Evolutionary conservation across 2,797 vertebrate species (phyloP).

Genomic region (Ceryle rudis): DNA sequence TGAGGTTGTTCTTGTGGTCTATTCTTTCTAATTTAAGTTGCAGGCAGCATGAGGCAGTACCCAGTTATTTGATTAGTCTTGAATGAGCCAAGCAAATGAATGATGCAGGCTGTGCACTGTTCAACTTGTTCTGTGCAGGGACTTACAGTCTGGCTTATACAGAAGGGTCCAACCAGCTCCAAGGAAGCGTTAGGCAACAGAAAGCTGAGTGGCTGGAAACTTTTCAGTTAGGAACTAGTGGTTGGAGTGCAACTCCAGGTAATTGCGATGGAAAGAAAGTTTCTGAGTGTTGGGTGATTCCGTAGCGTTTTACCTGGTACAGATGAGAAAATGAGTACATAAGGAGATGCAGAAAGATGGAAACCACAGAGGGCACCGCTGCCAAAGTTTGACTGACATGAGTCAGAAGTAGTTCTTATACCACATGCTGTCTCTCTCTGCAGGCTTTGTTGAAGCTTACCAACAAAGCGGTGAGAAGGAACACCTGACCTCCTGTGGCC

Average conservation of each 20-base stretch:
- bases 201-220: not conserved
- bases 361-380: not conserved
- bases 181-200: not conserved
- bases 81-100: not conserved
- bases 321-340: not conserved
- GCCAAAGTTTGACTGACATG: not conserved
- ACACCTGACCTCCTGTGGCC: not conserved
- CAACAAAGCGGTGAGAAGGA: not conserved
- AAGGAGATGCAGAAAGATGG: not conserved
- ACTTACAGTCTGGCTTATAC: not conserved
- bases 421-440: not conserved
- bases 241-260: not conserved
- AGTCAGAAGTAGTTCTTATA: not conserved
- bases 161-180: not conserved
- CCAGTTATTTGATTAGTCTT: slow-evolving; percentile 20
- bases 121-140: not conserved
- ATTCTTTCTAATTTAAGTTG: slow-evolving; percentile 56
- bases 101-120: not conserved
- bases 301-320: accelerated
- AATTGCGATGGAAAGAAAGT: not conserved
- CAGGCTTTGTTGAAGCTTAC: not conserved
- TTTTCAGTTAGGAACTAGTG: not conserved
- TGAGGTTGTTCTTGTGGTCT: slow-evolving; percentile 47
- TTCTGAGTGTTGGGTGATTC: not conserved
- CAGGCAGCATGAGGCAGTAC: not conserved